Evolutionary conservation across 2,888 invertebrate genomes (phyloP).

Genomic region (Dryocosmus kuriphilus): DNA sequence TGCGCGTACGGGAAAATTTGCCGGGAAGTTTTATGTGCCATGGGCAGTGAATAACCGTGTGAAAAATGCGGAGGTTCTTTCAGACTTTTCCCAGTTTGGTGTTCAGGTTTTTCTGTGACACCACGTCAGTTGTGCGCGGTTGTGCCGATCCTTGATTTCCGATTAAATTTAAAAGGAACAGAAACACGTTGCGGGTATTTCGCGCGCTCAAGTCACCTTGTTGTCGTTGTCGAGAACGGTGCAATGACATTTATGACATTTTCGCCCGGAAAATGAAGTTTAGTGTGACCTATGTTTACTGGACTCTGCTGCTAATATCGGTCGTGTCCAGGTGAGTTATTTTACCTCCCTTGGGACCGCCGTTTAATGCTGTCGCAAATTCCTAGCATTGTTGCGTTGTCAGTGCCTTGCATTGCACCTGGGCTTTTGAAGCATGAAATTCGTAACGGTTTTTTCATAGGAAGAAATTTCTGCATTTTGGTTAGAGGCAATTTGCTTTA

Average conservation of each 20-base stretch:
- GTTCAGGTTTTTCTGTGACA: constrained; percentile 39
- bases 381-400: not conserved
- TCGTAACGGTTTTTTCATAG: not conserved
- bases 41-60: not conserved
- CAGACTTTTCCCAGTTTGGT: constrained; percentile 23
- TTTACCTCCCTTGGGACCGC: not conserved
- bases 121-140: constrained; percentile 57
- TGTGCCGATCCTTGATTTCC: constrained; percentile 36
- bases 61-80: constrained; percentile 4
- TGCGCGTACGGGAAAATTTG: constrained; percentile 11
- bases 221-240: constrained; percentile 14
- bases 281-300: constrained; percentile 81
- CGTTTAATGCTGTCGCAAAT: not conserved
- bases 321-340: constrained; percentile 80
- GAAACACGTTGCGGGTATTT: constrained; percentile 13
- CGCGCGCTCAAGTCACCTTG: not conserved
- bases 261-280: constrained; percentile 79
- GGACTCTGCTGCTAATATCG: constrained; percentile 82
- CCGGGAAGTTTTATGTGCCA: not conserved
- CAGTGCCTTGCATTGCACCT: not conserved
- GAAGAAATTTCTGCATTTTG: not conserved
- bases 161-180: constrained; percentile 43
- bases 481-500: not conserved
- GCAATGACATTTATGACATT: constrained; percentile 43
- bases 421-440: not conserved